These are phyloP conservation scores for Beaufortia kweichowensis DNA, from an alignment of 2,113 vertebrate genomes.

Conservation along the genomic window DNA sequence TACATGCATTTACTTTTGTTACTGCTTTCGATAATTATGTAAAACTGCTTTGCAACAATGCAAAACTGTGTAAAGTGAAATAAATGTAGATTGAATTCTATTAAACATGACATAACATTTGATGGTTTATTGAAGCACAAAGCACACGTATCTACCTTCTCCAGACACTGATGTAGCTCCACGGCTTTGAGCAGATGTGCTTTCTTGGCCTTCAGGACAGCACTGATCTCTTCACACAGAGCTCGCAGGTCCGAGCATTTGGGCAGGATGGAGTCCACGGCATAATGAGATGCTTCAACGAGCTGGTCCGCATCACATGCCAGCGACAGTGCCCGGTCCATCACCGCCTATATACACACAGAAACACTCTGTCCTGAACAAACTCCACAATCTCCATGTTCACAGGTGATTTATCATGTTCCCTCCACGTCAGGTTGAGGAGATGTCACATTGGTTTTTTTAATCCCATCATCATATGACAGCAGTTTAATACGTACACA, in stretches of 20 bases:
- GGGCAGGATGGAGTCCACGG: slow-evolving; percentile 90
- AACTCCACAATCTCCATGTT: neutral
- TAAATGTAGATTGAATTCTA: too few relatives aligned
- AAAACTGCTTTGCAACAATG: too few relatives aligned
- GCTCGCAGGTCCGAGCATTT: slow-evolving; percentile 87
- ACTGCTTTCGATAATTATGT: too few relatives aligned
- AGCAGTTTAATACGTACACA: slow-evolving; percentile 72
- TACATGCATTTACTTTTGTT: too few relatives aligned
- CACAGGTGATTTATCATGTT: slow-evolving; percentile 8
- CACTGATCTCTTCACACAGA: slow-evolving; percentile 71
- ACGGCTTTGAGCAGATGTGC: slow-evolving; percentile 81
- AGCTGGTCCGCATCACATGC: slow-evolving; percentile 79
- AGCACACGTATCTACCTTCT: slow-evolving; percentile 74
- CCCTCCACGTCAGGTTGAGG: neutral
- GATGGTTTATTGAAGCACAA: neutral
- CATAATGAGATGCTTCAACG: slow-evolving; percentile 88
- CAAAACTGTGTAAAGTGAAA: too few relatives aligned
- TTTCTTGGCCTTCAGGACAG: slow-evolving; percentile 68
- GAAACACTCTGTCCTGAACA: neutral
- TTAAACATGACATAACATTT: too few relatives aligned
- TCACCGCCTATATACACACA: slow-evolving; percentile 72
- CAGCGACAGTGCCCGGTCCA: slow-evolving; percentile 78
- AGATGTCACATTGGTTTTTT: neutral
- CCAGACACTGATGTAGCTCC: slow-evolving; percentile 84
- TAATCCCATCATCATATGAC: too few relatives aligned